A percentile compares a stretch with the other conserved stretches of the same genome.
Conservation (phyloP, 1,140 invertebrate genomes). For the Dreissena polymorpha region DNA sequence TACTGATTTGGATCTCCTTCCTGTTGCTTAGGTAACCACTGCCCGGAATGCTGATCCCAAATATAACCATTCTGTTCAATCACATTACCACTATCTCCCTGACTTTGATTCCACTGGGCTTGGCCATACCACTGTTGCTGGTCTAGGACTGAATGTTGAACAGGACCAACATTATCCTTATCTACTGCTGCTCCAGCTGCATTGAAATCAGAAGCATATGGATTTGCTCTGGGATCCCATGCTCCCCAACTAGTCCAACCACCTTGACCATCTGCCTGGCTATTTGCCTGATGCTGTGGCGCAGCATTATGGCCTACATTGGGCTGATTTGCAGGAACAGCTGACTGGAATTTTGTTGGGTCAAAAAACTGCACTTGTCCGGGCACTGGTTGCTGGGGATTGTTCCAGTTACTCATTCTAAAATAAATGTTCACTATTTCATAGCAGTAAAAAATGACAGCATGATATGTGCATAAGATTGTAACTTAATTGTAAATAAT, state of each 20-base stretch:
- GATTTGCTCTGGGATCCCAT: conserved; percentile 22
- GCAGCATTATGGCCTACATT: neutral
- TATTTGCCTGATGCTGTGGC: neutral
- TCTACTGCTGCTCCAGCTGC: neutral
- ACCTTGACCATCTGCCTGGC: conserved; percentile 14
- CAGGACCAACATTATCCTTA: neutral
- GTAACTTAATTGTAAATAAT: neutral
- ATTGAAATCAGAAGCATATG: conserved; percentile 14
- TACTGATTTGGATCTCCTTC: conserved; percentile 14
- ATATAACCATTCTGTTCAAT: conserved; percentile 3
- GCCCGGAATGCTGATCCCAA: conserved; percentile 17
- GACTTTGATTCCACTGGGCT: conserved; percentile 11
- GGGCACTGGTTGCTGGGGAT: neutral
- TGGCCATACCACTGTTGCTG: conserved; percentile 21
- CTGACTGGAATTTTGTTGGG: conserved; percentile 44
- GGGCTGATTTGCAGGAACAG: neutral
- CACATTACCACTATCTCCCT: conserved; percentile 15
- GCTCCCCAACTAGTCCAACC: conserved; percentile 34
- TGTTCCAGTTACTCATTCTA: conserved; percentile 47
- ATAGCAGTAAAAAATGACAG: no score
- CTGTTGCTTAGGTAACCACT: conserved; percentile 21
- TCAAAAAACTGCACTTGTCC: conserved; percentile 46
- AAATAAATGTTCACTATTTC: conserved; percentile 13
- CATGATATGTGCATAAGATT: neutral
- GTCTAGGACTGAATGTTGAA: neutral